Evolutionary conservation across 2,797 vertebrate species (phyloP).

Genomic region (Eurystomus glaucurus): DNA sequence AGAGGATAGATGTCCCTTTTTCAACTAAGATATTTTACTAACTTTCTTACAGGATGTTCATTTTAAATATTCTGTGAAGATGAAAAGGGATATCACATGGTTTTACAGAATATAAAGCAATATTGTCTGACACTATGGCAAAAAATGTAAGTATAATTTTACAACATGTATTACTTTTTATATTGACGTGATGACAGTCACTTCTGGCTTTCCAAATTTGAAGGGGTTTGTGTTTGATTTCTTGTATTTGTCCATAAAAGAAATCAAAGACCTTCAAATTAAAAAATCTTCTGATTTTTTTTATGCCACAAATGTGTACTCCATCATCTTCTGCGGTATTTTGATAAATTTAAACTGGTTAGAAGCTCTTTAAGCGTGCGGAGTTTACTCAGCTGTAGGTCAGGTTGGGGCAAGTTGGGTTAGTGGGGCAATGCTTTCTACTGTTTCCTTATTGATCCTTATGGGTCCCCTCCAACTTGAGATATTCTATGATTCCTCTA

Average conservation of each 20-base stretch:
- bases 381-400: neutral
- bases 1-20: no score
- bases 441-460: neutral
- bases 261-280: neutral
- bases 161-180: neutral
- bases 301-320: neutral
- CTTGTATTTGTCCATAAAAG: neutral
- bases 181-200: neutral
- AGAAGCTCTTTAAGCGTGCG: neutral
- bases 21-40: constrained; percentile 39
- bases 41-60: constrained; percentile 77
- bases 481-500: neutral
- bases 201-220: neutral
- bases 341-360: neutral
- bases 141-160: constrained; percentile 81
- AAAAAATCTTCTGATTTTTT: neutral
- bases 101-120: constrained; percentile 76
- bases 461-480: neutral
- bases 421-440: neutral
- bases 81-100: constrained; percentile 65
- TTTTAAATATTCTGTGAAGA: constrained; percentile 78
- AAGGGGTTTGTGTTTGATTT: neutral
- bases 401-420: neutral
- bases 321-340: neutral
- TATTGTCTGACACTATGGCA: constrained; percentile 81